Evolutionary conservation across 1,140 invertebrate genomes (phyloP).

Genomic region (Platorchestia sp.): DNA sequence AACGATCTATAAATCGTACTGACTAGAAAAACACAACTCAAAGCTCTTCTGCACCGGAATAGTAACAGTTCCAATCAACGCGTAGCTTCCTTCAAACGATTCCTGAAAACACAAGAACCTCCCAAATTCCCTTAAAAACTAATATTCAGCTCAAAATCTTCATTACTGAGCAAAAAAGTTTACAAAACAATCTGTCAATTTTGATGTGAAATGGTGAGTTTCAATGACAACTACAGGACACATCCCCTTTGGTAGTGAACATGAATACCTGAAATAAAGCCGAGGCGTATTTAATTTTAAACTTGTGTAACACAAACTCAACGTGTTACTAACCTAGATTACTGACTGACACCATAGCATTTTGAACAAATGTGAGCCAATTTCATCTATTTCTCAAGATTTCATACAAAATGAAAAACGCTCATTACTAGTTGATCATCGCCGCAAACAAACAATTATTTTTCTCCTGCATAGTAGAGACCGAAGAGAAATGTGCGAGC

Average conservation of each 20-base stretch:
- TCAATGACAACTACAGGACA: neutral
- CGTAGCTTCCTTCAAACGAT: neutral
- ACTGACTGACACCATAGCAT: neutral
- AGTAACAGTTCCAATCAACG: neutral
- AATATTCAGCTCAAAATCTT: neutral
- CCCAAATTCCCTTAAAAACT: neutral
- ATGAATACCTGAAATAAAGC: neutral
- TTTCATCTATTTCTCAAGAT: neutral
- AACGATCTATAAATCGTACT: conserved; percentile 23
- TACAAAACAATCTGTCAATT: neutral
- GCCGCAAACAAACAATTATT: neutral
- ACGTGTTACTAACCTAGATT: neutral
- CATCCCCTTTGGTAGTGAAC: neutral
- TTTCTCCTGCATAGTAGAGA: neutral
- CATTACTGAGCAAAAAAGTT: neutral
- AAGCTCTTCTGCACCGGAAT: neutral
- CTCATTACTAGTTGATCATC: neutral
- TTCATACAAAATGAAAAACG: neutral
- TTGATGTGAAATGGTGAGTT: neutral
- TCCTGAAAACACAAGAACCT: neutral
- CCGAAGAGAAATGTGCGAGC: neutral
- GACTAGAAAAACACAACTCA: conserved; percentile 41
- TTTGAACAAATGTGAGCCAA: neutral
- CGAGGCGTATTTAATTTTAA: neutral
- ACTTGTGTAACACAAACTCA: neutral